Conservation (phyloP, 2,888 invertebrate genomes). For the Nezara viridula region DNA sequence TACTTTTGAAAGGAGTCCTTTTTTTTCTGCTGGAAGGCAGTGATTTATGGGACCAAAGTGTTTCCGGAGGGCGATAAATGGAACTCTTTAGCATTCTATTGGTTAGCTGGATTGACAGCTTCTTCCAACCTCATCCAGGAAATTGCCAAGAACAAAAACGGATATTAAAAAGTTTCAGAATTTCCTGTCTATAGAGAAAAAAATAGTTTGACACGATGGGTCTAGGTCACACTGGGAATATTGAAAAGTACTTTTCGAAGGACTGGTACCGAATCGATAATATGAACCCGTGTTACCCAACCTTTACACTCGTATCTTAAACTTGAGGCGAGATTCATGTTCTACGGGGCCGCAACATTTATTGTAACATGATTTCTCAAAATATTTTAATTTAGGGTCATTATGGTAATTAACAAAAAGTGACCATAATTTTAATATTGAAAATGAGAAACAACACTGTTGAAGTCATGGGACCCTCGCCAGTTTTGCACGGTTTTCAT, state of each 20-base stretch:
- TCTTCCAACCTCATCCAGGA: neutral
- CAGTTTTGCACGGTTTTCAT: too few species aligned
- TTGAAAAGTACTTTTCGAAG: neutral
- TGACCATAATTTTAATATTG: too few species aligned
- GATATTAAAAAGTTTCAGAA: conserved; percentile 28
- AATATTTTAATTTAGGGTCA: too few species aligned
- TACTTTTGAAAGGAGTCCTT: neutral
- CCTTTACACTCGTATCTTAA: too few species aligned
- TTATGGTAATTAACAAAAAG: too few species aligned
- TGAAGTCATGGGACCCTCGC: too few species aligned
- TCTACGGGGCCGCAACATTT: too few species aligned
- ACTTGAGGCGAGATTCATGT: too few species aligned
- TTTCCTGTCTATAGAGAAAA: neutral
- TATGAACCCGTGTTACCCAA: neutral
- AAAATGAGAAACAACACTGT: too few species aligned
- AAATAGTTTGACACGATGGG: neutral
- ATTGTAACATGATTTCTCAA: too few species aligned
- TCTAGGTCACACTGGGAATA: neutral
- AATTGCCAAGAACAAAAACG: neutral
- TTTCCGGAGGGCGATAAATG: neutral
- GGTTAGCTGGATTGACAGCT: neutral
- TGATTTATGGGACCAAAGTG: conserved; percentile 16
- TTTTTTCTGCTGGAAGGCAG: neutral
- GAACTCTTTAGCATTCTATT: conserved; percentile 11
- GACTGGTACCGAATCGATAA: neutral